Percentiles rank a stretch among this genome's conserved stretches.
These are phyloP conservation scores for Scaeva pyrastri DNA, from an alignment of 2,888 invertebrate species.

Conservation along the genomic window DNA sequence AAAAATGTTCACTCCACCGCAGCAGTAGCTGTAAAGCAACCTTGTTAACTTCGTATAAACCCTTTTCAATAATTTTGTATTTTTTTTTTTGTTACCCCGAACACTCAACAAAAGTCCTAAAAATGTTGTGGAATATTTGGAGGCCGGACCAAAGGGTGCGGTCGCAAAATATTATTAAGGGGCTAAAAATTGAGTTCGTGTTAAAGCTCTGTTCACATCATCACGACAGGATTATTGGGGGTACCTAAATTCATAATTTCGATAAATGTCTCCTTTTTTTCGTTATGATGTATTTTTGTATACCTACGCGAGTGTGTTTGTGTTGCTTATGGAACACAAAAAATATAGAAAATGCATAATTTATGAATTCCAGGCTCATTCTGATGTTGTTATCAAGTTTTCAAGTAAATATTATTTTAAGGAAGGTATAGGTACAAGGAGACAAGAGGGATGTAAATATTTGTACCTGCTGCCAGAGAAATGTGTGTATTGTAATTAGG, in stretches of 20 bases:
- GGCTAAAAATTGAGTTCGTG: constrained; percentile 12
- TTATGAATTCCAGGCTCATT: neutral
- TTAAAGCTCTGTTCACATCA: constrained; percentile 11
- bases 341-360: constrained; percentile 22
- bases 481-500: neutral
- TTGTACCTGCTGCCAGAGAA: neutral
- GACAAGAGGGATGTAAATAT: neutral
- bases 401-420: constrained; percentile 26
- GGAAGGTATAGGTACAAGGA: neutral
- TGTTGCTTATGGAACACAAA: neutral
- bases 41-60: constrained; percentile 42
- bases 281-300: neutral
- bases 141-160: constrained; percentile 30
- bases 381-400: constrained; percentile 17
- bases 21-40: constrained; percentile 20
- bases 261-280: constrained; percentile 19
- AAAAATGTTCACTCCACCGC: constrained; percentile 50
- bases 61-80: constrained; percentile 49
- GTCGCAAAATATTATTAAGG: constrained; percentile 45
- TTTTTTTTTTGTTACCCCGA: constrained; percentile 29
- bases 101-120: neutral
- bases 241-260: neutral
- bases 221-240: constrained; percentile 10
- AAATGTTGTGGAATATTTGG: constrained; percentile 11
- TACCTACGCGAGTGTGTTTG: too few relatives aligned